Conservation (phyloP, 2,113 vertebrate genomes). For the Pachypanchax playfairii region DNA sequence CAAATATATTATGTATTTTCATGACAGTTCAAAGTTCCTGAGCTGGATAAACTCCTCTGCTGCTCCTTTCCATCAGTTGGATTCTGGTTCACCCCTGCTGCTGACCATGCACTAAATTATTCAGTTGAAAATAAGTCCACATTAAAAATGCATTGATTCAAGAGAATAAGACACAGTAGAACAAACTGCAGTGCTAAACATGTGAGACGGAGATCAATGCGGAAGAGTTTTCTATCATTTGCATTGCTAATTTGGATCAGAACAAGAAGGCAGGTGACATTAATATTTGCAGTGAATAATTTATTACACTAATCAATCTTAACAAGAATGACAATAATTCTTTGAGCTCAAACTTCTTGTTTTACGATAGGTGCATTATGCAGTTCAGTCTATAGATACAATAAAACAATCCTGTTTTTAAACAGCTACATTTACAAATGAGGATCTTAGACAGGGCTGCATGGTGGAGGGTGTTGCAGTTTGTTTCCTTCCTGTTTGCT, state of each 20-base stretch:
- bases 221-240: constrained; percentile 29
- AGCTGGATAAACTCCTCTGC: constrained; percentile 38
- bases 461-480: too few species aligned
- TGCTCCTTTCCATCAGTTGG: constrained; percentile 59
- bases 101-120: constrained; percentile 77
- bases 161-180: constrained; percentile 62
- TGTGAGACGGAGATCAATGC: constrained; percentile 38
- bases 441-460: neutral
- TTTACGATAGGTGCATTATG: neutral
- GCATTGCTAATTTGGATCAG: constrained; percentile 42
- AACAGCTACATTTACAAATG: neutral
- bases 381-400: neutral
- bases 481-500: too few species aligned
- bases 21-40: constrained; percentile 45
- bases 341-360: neutral
- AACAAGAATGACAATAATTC: constrained; percentile 1
- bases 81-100: constrained; percentile 63
- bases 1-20: constrained; percentile 36
- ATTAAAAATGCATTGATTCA: constrained; percentile 75
- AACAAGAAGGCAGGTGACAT: constrained; percentile 25
- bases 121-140: constrained; percentile 75
- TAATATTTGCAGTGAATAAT: constrained; percentile 12
- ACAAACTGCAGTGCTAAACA: constrained; percentile 62
- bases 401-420: neutral
- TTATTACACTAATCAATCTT: constrained; percentile 8